Evolutionary conservation across 1,140 invertebrate species (phyloP).

Genomic region (Rhagoletis pomonella): DNA sequence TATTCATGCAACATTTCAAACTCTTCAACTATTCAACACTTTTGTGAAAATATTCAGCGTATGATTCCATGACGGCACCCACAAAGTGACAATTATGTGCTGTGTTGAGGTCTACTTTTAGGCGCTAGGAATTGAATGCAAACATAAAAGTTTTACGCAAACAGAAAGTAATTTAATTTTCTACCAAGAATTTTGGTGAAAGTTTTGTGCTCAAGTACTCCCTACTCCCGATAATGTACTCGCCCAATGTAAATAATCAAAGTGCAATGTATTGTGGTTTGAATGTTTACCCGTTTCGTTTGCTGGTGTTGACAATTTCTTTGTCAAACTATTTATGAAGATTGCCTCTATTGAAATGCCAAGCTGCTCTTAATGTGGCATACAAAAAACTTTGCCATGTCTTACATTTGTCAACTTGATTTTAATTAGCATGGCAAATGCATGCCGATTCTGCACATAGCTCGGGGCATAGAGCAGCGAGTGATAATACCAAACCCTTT

Average conservation of each 20-base stretch:
- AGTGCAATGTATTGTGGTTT: background rate
- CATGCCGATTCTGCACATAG: background rate
- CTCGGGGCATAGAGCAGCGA: background rate
- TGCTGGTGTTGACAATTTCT: background rate
- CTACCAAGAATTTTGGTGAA: background rate
- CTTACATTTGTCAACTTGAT: background rate
- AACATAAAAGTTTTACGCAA: constrained; percentile 28
- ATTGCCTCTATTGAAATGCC: background rate
- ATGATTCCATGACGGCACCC: background rate
- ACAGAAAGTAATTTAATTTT: constrained; percentile 5
- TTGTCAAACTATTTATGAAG: background rate
- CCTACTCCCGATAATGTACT: background rate
- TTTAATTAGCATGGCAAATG: background rate
- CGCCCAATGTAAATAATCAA: constrained; percentile 21
- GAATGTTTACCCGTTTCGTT: background rate
- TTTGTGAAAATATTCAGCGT: background rate
- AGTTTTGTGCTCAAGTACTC: background rate
- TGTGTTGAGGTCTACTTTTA: background rate
- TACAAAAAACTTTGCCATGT: background rate
- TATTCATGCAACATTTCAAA: background rate
- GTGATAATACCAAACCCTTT: background rate
- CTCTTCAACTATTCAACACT: constrained; percentile 29
- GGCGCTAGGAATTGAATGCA: constrained; percentile 5
- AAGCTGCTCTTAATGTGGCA: background rate
- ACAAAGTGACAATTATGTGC: constrained; percentile 23